Conservation (phyloP, 2,888 invertebrate genomes). For the Polylopha cassiicola region DNA sequence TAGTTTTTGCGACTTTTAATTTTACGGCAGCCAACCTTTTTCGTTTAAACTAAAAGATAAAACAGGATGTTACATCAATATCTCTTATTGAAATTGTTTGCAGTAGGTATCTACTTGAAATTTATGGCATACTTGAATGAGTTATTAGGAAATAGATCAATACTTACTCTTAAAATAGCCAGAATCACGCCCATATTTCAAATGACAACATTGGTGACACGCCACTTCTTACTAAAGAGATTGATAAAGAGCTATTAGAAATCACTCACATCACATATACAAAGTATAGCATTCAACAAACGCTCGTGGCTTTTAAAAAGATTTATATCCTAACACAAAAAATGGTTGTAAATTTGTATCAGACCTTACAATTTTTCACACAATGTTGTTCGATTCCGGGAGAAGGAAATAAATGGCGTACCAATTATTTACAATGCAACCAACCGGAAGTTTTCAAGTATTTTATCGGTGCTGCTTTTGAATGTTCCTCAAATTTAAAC, state of each 20-base stretch:
- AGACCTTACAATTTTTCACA: constrained; percentile 52
- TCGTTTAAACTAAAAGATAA: constrained; percentile 1
- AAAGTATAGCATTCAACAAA: constrained; percentile 28
- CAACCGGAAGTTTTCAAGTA: constrained; percentile 70
- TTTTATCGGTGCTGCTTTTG: constrained; percentile 59
- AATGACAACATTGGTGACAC: constrained; percentile 42
- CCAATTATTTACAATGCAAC: constrained; percentile 63
- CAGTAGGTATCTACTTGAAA: constrained; percentile 12
- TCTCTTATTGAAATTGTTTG: constrained; percentile 2
- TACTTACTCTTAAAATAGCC: constrained; percentile 27
- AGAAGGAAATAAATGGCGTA: constrained; percentile 67
- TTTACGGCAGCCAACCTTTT: constrained; percentile 4
- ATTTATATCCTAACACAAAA: constrained; percentile 65
- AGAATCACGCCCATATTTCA: constrained; percentile 29
- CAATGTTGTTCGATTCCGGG: constrained; percentile 48
- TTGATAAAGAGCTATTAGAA: constrained; percentile 43
- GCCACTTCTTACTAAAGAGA: constrained; percentile 35
- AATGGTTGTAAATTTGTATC: constrained; percentile 60
- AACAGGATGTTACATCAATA: neutral
- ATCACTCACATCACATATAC: constrained; percentile 52
- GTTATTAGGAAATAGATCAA: constrained; percentile 13
- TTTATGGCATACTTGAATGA: neutral
- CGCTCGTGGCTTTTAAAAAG: constrained; percentile 64
- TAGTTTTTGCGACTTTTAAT: constrained; percentile 21
- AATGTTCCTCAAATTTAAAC: constrained; percentile 60